These are phyloP conservation scores for Microplitis deprimator DNA, from an alignment of 2,888 invertebrate species.

Conservation along the genomic window DNA sequence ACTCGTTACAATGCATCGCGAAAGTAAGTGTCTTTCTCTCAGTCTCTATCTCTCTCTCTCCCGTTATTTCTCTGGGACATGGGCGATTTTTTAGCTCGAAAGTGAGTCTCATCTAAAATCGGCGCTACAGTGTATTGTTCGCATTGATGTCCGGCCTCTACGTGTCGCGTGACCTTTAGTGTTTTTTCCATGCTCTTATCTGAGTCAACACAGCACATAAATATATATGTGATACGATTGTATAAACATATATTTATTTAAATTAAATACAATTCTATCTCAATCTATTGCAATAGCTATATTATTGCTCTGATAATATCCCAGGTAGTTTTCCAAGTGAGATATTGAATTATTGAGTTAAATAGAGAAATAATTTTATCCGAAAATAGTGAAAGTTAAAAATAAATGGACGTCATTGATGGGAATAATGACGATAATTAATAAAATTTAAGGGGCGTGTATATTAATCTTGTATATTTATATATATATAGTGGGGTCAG, in stretches of 20 bases:
- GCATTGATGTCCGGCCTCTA: conserved; percentile 2
- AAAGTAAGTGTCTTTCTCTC: conserved; percentile 27
- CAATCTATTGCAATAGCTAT: no score
- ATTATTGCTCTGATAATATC: not conserved
- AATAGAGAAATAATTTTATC: not conserved
- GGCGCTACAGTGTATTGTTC: conserved; percentile 11
- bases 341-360: not conserved
- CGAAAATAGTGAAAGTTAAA: conserved; percentile 5
- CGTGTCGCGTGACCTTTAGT: conserved; percentile 21
- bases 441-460: conserved; percentile 50
- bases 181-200: conserved; percentile 1
- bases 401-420: not conserved
- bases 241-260: not conserved
- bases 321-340: not conserved
- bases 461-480: conserved; percentile 35
- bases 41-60: not conserved
- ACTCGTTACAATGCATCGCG: conserved; percentile 34
- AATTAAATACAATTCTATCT: not conserved
- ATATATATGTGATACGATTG: not conserved
- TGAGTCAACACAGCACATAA: not conserved
- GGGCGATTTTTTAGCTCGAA: not conserved
- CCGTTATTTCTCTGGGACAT: conserved; percentile 15
- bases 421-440: conserved; percentile 21
- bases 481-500: conserved; percentile 41
- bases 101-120: conserved; percentile 29